Conservation (phyloP, 2,113 vertebrate species). For the Atrichornis clamosus region DNA sequence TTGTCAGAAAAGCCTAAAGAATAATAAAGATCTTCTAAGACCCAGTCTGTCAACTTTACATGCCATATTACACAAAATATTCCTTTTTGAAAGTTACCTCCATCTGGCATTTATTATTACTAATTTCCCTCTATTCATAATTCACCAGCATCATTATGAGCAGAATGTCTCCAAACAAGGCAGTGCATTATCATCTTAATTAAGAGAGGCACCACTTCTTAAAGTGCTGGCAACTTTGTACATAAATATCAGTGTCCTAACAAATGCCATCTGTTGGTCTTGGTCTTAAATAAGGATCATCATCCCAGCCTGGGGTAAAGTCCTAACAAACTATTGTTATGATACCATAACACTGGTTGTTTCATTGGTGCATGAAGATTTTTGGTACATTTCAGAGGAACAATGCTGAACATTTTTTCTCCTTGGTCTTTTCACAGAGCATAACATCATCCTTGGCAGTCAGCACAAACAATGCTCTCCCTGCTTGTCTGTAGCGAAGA, state of each 20-base stretch:
- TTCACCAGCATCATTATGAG: neutral
- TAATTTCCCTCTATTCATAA: constrained; percentile 55
- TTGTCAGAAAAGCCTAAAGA: constrained; percentile 60
- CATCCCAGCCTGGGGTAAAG: neutral
- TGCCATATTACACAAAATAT: constrained; percentile 25
- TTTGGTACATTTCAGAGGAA: constrained; percentile 6
- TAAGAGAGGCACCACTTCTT: neutral
- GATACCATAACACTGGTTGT: neutral
- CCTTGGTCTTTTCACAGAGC: neutral
- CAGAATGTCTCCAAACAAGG: constrained; percentile 33
- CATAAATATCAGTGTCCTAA: constrained; percentile 42
- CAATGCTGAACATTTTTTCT: neutral
- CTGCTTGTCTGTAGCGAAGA: neutral
- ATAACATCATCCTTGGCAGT: constrained; percentile 21
- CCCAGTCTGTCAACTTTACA: neutral
- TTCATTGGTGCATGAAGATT: neutral
- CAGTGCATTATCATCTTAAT: constrained; percentile 39
- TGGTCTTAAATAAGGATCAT: neutral
- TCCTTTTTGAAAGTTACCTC: constrained; percentile 27
- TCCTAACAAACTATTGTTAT: constrained; percentile 26
- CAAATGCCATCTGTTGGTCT: constrained; percentile 17
- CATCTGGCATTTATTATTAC: constrained; percentile 52
- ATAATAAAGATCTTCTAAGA: constrained; percentile 51
- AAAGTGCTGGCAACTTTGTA: constrained; percentile 7
- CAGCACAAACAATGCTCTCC: neutral